Percentiles rank a stretch among this genome's conserved stretches.
Evolutionary conservation across 2,113 vertebrate genomes (phyloP).

Genomic region (Campylomormyrus tamandua): DNA sequence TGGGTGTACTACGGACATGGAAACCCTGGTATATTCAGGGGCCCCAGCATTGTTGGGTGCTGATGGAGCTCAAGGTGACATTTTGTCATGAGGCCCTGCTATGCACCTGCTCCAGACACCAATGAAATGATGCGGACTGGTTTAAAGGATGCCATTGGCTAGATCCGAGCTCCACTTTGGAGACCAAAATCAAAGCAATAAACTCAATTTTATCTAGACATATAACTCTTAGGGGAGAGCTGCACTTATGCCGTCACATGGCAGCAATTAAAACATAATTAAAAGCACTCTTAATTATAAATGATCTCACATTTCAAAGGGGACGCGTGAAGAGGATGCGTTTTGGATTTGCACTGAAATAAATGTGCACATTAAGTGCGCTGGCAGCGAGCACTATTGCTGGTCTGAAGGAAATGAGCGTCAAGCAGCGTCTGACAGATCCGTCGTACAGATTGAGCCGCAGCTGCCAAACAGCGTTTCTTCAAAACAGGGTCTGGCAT

Average conservation of each 20-base stretch:
- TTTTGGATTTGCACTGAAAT: constrained; percentile 7
- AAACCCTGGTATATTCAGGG: neutral
- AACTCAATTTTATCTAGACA: neutral
- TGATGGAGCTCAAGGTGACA: neutral
- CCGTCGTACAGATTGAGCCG: neutral
- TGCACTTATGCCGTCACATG: neutral
- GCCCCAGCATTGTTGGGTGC: neutral
- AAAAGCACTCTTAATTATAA: constrained; percentile 16
- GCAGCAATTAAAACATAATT: neutral
- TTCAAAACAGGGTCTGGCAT: neutral
- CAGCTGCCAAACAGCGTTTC: neutral
- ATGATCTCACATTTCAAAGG: constrained; percentile 19
- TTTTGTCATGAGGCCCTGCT: neutral
- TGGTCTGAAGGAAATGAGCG: constrained; percentile 5
- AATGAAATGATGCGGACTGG: neutral
- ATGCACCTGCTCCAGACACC: neutral
- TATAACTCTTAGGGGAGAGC: neutral
- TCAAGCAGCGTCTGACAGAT: neutral
- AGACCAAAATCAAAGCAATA: neutral
- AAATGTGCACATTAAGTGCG: constrained; percentile 16
- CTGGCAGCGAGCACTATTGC: neutral
- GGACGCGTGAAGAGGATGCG: constrained; percentile 6
- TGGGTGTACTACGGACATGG: neutral
- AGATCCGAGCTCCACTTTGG: neutral
- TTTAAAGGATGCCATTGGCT: neutral